Conservation (phyloP, 2,113 vertebrate species). For the Bothrops jararaca region DNA sequence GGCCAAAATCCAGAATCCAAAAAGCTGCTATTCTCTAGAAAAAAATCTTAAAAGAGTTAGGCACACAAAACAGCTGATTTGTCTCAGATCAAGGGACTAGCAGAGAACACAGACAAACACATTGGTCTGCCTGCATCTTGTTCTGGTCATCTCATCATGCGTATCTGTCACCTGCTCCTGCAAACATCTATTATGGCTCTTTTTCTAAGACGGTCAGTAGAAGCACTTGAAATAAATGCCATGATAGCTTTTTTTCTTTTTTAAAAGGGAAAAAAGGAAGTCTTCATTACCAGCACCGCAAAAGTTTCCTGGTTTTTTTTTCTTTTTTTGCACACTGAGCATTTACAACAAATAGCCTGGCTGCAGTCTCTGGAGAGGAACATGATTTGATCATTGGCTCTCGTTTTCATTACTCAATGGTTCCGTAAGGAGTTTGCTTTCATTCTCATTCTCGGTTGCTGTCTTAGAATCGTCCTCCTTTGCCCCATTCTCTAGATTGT, state of each 20-base stretch:
- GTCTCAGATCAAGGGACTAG: neutral
- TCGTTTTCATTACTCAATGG: neutral
- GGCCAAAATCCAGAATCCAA: neutral
- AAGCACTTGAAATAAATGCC: neutral
- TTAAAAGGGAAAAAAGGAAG: neutral
- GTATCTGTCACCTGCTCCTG: neutral
- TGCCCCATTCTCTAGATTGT: neutral
- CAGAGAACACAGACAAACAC: neutral
- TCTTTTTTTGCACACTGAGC: neutral
- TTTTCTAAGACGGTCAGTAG: neutral
- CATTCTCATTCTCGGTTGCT: neutral
- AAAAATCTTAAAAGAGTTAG: neutral
- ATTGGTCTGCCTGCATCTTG: neutral
- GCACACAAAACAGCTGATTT: neutral
- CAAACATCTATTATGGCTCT: neutral
- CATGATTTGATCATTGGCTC: neutral
- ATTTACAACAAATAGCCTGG: neutral
- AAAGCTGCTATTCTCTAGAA: neutral
- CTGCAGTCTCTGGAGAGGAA: neutral
- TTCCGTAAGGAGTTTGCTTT: neutral
- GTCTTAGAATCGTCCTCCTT: neutral
- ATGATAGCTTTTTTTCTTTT: neutral
- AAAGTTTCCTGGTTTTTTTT: neutral
- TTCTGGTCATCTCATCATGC: neutral
- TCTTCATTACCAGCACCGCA: neutral